These are phyloP conservation scores for Scrobipalpa atriplicella DNA, from an alignment of 2,888 invertebrate species.

Conservation along the genomic window DNA sequence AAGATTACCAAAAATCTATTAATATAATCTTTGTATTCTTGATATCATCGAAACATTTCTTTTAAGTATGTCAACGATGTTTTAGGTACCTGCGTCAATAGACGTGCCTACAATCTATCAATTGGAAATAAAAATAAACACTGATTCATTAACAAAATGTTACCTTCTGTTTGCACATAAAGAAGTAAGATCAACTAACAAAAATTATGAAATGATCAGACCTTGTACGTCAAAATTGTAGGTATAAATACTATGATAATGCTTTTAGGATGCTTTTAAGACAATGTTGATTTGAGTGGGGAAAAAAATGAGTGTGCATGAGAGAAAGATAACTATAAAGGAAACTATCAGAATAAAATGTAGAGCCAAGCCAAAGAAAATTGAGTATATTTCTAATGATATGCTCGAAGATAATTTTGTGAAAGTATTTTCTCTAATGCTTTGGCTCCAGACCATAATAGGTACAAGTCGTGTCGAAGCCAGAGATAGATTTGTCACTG, in stretches of 20 bases:
- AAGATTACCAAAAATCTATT: no score
- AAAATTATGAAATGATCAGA: neutral
- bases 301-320: neutral
- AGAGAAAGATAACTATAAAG: neutral
- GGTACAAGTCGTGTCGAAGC: conserved; percentile 56
- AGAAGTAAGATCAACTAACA: neutral
- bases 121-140: neutral
- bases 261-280: no score
- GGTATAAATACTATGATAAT: no score
- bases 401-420: conserved; percentile 56
- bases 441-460: conserved; percentile 45
- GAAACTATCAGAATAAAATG: neutral
- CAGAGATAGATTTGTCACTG: conserved; percentile 52
- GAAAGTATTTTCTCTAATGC: conserved; percentile 44
- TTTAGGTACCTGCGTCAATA: no score
- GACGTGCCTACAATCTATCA: neutral
- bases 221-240: no score
- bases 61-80: no score
- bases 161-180: neutral
- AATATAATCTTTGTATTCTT: no score
- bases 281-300: no score
- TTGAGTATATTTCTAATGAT: conserved; percentile 56
- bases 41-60: no score
- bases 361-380: neutral
- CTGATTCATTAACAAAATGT: neutral